Conservation (phyloP, 2,797 vertebrate genomes). For the Sebastes cheni region DNA sequence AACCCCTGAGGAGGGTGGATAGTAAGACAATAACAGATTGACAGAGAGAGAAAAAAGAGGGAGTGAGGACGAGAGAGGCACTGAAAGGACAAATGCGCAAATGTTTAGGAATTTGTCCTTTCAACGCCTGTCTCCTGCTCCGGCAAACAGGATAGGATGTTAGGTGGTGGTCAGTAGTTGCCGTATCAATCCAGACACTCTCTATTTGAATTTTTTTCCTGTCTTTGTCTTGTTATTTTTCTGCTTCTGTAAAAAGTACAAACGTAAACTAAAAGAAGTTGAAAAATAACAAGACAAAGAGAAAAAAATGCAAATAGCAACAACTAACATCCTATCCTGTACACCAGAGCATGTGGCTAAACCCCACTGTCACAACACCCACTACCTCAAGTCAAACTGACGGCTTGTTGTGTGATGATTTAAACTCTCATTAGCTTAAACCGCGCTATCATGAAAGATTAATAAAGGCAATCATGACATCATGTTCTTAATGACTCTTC, state of each 20-base stretch:
- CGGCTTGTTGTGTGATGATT: neutral
- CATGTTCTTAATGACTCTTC: constrained; percentile 15
- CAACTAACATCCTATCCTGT: neutral
- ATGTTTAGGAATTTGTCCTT: neutral
- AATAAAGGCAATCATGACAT: constrained; percentile 1
- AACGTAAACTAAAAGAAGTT: neutral
- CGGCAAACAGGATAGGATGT: neutral
- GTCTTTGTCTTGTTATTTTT: neutral
- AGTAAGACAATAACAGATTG: constrained; percentile 44
- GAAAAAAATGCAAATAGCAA: neutral
- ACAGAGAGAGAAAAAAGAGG: neutral
- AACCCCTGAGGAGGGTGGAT: constrained; percentile 22
- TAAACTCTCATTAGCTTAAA: constrained; percentile 18
- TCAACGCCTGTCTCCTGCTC: fast-evolving
- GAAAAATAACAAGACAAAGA: neutral
- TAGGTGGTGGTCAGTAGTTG: neutral
- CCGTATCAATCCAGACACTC: neutral
- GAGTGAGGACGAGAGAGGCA: neutral
- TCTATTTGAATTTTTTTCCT: neutral
- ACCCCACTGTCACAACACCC: neutral
- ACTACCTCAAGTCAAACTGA: neutral
- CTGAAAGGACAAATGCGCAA: neutral
- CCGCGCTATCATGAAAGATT: neutral
- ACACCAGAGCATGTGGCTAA: neutral
- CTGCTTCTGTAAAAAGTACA: neutral